Percentiles rank a stretch among this genome's conserved stretches.
phyloP scores from a whole-genome alignment of 2,797 vertebrate species.

The Tiaroga cobitis region DNA sequence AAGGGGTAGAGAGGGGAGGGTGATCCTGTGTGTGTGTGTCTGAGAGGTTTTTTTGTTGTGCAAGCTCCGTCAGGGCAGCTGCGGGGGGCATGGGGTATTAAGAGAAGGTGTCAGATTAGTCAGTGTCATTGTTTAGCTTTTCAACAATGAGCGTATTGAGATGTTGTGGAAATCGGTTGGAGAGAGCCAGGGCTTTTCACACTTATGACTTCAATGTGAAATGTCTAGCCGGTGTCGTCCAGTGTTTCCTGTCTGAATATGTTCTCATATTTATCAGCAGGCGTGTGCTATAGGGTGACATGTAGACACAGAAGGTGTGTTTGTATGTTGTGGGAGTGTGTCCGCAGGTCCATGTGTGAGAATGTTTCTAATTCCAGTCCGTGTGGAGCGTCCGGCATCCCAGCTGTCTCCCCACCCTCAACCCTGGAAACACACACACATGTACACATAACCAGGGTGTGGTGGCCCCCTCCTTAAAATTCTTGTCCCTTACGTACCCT shows the following conservation, averaged over 20 bases:
- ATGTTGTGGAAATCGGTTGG: conserved; percentile 52
- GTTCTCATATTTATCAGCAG: conserved; percentile 22
- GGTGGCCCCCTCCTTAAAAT: conserved; percentile 65
- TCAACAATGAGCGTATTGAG: conserved; percentile 66
- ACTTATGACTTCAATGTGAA: conserved; percentile 16
- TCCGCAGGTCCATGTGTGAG: conserved; percentile 58
- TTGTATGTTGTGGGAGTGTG: conserved; percentile 53
- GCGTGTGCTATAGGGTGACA: conserved; percentile 18
- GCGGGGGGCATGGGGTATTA: conserved; percentile 59
- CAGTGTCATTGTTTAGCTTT: conserved; percentile 65
- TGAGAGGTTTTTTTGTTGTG: conserved; percentile 48
- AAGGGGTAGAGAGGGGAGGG: conserved; percentile 66
- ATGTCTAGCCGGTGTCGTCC: not conserved
- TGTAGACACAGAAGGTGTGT: conserved; percentile 46
- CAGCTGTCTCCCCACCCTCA: conserved; percentile 75
- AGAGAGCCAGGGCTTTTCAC: conserved; percentile 27
- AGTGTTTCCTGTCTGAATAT: conserved; percentile 18
- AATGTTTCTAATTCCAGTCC: conserved; percentile 80
- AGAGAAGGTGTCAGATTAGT: conserved; percentile 64
- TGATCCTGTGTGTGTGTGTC: conserved; percentile 50
- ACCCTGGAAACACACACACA: conserved; percentile 43
- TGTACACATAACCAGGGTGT: conserved; percentile 66
- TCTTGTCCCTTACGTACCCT: conserved; percentile 62
- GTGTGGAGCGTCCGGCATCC: conserved; percentile 78
- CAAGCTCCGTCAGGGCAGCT: conserved; percentile 44